Evolutionary conservation across 2,113 vertebrate genomes (phyloP).

Genomic region (Pipra filicauda): DNA sequence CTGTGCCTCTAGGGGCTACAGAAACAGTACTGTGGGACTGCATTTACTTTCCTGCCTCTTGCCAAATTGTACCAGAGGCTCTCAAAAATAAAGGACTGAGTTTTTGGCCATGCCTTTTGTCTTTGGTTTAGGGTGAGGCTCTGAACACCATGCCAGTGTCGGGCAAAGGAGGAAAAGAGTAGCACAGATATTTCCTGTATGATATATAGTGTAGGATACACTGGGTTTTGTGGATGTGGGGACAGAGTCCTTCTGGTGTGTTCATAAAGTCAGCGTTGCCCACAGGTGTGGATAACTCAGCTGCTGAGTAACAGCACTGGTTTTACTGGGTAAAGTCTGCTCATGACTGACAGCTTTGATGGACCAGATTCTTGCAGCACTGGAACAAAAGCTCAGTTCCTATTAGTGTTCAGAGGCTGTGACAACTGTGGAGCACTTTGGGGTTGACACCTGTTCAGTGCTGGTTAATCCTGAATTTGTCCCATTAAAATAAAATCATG

Average conservation of each 20-base stretch:
- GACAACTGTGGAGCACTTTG: conserved; percentile 6
- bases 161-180: neutral
- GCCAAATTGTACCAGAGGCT: neutral
- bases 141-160: neutral
- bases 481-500: conserved; percentile 38
- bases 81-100: neutral
- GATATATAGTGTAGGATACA: neutral
- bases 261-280: neutral
- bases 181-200: neutral
- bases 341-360: neutral
- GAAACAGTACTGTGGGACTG: rapidly evolving
- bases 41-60: neutral
- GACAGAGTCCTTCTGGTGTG: neutral
- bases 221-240: neutral
- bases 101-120: neutral
- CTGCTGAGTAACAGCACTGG: neutral
- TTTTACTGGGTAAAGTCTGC: neutral
- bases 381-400: neutral
- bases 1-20: neutral
- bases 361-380: neutral
- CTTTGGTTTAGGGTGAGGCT: neutral
- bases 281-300: neutral
- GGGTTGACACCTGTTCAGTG: conserved; percentile 26
- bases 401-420: neutral
- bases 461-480: conserved; percentile 38